phyloP scores from a whole-genome alignment of 2,888 invertebrate species.

The Erebia ligea region DNA sequence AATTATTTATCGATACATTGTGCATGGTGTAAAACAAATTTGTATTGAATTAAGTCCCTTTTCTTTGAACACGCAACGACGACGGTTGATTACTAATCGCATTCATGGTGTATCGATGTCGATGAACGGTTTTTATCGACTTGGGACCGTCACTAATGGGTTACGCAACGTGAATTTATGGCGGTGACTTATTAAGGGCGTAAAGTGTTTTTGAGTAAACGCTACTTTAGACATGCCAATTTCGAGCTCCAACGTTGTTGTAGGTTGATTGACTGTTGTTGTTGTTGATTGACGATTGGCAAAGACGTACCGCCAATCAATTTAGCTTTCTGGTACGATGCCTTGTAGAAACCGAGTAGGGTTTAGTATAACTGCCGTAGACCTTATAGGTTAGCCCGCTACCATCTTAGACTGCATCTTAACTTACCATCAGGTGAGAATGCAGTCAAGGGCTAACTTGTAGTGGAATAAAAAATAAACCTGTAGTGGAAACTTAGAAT shows the following conservation, averaged over 20 bases:
- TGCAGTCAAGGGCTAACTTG: no score
- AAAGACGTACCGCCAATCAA: no score
- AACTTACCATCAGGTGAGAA: no score
- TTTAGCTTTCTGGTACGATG: no score
- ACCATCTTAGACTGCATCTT: no score
- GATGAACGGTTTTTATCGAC: slow-evolving; percentile 52
- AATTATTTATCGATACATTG: slow-evolving; percentile 35
- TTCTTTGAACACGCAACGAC: slow-evolving; percentile 32
- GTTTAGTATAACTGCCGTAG: no score
- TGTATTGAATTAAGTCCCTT: slow-evolving; percentile 32
- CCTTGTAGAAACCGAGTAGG: no score
- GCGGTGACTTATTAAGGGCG: slow-evolving; percentile 30
- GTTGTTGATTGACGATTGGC: no score
- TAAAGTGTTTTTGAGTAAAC: slow-evolving; percentile 2
- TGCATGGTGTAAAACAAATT: slow-evolving; percentile 38
- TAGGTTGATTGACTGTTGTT: no score
- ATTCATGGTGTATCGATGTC: slow-evolving; percentile 54
- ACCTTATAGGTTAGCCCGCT: no score
- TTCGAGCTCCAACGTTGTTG: background rate
- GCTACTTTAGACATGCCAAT: background rate
- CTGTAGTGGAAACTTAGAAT: no score
- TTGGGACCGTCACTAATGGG: slow-evolving; percentile 52
- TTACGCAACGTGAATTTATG: slow-evolving; percentile 46
- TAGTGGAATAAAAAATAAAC: no score
- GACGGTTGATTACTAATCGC: slow-evolving; percentile 51